Percentiles rank a stretch among this genome's conserved stretches.
phyloP scores from a whole-genome alignment of 2,888 invertebrate species.

The Pardosa pseudoannulata region DNA sequence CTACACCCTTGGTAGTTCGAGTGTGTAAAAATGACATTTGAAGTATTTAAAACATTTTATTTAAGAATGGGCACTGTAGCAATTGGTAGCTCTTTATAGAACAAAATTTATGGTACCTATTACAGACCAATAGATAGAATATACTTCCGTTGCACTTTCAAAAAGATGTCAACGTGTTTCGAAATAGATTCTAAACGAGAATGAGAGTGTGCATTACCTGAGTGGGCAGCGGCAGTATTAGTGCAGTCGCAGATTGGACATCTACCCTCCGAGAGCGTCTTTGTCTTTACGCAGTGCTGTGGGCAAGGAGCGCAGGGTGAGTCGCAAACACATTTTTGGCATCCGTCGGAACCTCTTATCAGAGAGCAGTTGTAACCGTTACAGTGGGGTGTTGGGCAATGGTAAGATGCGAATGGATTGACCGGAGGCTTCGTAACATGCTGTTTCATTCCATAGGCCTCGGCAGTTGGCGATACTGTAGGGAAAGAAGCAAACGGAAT shows the following conservation, averaged over 20 bases:
- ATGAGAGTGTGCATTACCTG: constrained; percentile 7
- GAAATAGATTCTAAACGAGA: no score
- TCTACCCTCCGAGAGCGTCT: constrained; percentile 57
- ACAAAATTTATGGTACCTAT: no score
- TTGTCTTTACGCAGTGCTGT: constrained; percentile 65
- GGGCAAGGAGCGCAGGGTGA: constrained; percentile 67
- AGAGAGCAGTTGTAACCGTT: constrained; percentile 69
- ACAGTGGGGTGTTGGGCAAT: constrained; percentile 66
- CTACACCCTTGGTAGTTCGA: no score
- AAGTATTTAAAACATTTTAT: no score
- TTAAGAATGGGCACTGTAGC: no score
- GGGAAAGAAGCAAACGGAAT: constrained; percentile 51
- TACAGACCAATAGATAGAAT: no score
- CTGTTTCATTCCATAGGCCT: constrained; percentile 25
- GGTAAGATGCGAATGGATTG: constrained; percentile 41
- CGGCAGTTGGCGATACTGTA: constrained; percentile 60
- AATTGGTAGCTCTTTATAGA: no score
- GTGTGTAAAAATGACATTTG: no score
- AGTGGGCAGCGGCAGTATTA: constrained; percentile 4
- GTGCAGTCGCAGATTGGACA: constrained; percentile 69
- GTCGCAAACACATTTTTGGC: constrained; percentile 67
- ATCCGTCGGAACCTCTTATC: constrained; percentile 58
- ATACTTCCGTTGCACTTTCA: no score
- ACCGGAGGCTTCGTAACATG: constrained; percentile 19
- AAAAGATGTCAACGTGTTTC: no score